Evolutionary conservation across 2,797 vertebrate genomes (phyloP).

Genomic region (Sebastes wilsoni): DNA sequence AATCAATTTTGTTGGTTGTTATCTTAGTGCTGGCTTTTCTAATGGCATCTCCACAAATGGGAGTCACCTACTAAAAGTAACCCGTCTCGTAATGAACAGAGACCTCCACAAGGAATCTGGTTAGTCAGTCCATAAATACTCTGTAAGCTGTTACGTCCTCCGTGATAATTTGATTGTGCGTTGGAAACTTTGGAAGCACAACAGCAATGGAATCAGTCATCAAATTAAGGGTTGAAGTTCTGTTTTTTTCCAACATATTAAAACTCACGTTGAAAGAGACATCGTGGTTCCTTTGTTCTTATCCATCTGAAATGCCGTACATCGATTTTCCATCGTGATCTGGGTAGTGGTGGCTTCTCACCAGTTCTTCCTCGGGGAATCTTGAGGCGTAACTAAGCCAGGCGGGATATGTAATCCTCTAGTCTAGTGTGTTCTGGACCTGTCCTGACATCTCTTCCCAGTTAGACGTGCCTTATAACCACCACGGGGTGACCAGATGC

Average conservation of each 20-base stretch:
- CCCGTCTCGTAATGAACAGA: slow-evolving; percentile 5
- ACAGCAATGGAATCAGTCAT: slow-evolving; percentile 1
- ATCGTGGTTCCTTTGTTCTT: neutral
- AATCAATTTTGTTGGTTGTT: slow-evolving; percentile 27
- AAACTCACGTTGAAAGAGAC: neutral
- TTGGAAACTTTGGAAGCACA: neutral
- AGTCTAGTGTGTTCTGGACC: neutral
- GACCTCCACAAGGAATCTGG: neutral
- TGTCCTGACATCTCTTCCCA: neutral
- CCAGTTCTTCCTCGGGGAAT: neutral
- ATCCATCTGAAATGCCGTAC: neutral
- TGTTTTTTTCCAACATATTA: neutral
- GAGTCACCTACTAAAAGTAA: slow-evolving; percentile 18
- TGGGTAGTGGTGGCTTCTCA: too few species aligned
- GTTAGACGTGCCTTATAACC: neutral
- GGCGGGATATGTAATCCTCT: neutral
- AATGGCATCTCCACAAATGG: slow-evolving; percentile 5
- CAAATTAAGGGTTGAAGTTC: neutral
- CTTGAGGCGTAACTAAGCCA: neutral
- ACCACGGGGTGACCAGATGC: neutral
- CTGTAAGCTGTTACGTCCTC: neutral
- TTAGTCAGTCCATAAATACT: neutral
- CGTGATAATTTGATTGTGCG: neutral
- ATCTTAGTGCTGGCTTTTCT: slow-evolving; percentile 2
- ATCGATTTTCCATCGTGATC: neutral